Base-by-base conservation (phyloP, 2,888 invertebrate genomes). In the Trypoxylon attenuatum region DNA sequence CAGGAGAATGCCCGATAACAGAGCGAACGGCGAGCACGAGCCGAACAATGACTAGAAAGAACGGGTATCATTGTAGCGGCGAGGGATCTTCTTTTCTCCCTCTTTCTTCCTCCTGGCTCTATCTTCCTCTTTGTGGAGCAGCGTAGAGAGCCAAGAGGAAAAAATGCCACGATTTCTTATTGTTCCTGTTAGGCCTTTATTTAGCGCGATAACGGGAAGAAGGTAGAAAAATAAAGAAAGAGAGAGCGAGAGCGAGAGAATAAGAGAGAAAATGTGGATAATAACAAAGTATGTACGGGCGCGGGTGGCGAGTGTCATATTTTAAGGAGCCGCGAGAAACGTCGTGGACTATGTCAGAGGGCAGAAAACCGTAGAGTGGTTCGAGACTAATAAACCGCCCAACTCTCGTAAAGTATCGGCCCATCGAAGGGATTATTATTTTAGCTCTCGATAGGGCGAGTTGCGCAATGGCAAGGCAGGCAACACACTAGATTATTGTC, bases 401-500 rank as follows among this genome's bases (percentile, higher is more conserved):
- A 25, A 33, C 47, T 33, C 56, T 46, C 57, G 59, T 59, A 55
- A 65, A 65, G 46, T 54, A 50, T 50, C 50, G 56, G 52, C 22
- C 56, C 47, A 22, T 38, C 43, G 46, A 18, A 33, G 51, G 27
- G 23, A 71, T 62, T 57, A 62, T 38, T 59, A 55, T 51, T 25
- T 59, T 25, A 39, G 18, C 52, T 54, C n/a, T 51, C 59, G 53
- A 64, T 71, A 69, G 60, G 42, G 51, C 38, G 23, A n/a, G 60
- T 57, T 54, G 63, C 51, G 49, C 47, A 54, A 45, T 51, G 51
- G 57, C 49, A 29, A 2, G 3, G 33, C 33, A 13, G 33, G 10
- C 13, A 33, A 10, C 8, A 13, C 33, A 33, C 10, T 13, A 33
- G 33, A 13, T 13, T 33, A 71, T 71, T 71, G 71, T 62, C 57